Evolutionary conservation across 2,797 vertebrate species (phyloP), one percentile per base, ranked within the genome.

Genomic region (Rhinichthys osculus): DNA sequence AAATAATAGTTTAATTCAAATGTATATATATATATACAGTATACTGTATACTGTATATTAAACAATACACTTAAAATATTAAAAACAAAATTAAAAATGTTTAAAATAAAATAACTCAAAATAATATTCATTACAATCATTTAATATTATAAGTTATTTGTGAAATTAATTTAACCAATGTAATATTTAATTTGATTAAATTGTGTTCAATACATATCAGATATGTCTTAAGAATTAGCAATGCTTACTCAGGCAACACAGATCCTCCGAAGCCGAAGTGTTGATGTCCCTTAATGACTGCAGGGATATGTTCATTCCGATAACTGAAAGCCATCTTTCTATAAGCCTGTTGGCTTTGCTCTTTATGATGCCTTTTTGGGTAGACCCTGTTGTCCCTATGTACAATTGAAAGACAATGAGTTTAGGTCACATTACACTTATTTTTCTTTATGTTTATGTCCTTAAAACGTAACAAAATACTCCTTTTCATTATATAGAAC

Each of bases 261-360:
- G 92, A 88, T 92, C 92, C 92, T 88, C 90, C 92, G 82, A 90
- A 93, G 7, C 90, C 85, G 38, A 92, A 91, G 88, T 89, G 92
- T 27, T 83, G 67, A 81, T 93, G 92, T 85, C 92, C 91, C 85
- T 92, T 95, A 88, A 92, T 70, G 91, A 91, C 90, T 84, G 86
- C 57, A 1, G 21, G 14, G 23, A 90, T 83, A 86, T 72, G 57
- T 81, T 92, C 38, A 42, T 69, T 77, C 90, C 93, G 79, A 79
- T 88, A 89, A 79, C 90, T 62, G 86, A 90, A 69, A 83, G 91
- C 86, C 92, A 91, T 94, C 86, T 85, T 82, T 85, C 59, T 71
- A 47, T 50, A 35, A 70, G 4, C 11, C 8, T 54, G 67, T 19
- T 82, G 17, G 67, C 35, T 87, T 72, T 33, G 76, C 5, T 79